phyloP scores from a whole-genome alignment of 1,140 invertebrate genomes.

The Bicyclus anynana region DNA sequence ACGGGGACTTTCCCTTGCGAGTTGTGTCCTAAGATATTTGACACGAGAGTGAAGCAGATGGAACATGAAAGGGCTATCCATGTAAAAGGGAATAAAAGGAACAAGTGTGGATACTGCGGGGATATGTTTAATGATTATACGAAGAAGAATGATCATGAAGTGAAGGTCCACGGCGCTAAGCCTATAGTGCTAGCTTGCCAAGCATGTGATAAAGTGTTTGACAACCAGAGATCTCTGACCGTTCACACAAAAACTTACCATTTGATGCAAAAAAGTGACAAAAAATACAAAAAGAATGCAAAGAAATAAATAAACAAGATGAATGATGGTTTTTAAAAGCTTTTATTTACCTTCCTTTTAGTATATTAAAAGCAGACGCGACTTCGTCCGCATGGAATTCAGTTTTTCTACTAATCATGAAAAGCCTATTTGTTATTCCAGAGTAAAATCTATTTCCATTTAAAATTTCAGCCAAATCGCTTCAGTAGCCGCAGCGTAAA shows the following conservation, averaged over 20 bases:
- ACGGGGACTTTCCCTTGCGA: constrained; percentile 43
- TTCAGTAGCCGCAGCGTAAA: too few species aligned
- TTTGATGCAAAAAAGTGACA: constrained; percentile 12
- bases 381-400: too few species aligned
- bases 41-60: constrained; percentile 40
- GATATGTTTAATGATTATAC: constrained; percentile 55
- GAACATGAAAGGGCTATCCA: constrained; percentile 54
- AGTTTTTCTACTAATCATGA: too few species aligned
- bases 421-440: too few species aligned
- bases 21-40: constrained; percentile 47
- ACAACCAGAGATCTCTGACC: constrained; percentile 48
- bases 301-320: too few species aligned
- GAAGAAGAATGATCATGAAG: constrained; percentile 53
- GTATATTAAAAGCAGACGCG: too few species aligned
- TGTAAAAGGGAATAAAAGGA: constrained; percentile 36
- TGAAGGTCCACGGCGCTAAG: constrained; percentile 43
- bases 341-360: too few species aligned
- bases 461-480: too few species aligned
- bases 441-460: too few species aligned
- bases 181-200: constrained; percentile 41
- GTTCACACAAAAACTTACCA: constrained; percentile 28
- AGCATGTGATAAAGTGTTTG: constrained; percentile 50
- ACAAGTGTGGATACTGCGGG: constrained; percentile 55
- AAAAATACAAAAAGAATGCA: not conserved
- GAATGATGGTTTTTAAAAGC: too few species aligned